Evolutionary conservation across 1,140 invertebrate species (phyloP), one percentile per base, ranked within the genome.

Genomic region (Drosophila micromelanica): DNA sequence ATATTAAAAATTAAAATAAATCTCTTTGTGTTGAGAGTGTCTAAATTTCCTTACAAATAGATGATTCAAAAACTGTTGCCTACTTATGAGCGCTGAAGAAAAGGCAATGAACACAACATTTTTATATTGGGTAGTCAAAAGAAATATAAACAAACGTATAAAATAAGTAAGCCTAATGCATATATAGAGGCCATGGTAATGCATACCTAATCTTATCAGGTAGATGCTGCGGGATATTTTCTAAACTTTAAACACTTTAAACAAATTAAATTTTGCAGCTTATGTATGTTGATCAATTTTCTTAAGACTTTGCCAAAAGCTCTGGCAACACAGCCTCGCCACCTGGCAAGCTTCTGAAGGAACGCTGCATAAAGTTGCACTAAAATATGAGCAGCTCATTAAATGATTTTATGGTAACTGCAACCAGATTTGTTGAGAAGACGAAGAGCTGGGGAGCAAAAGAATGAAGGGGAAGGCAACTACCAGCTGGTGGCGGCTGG

Each of bases 351-450:
- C 7, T 32, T 32, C 32, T 49, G 48, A 30, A 49, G 27, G 17
- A 43, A 13, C 52, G 43, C 52, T 40, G 40, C 40, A 43, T 71
- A 71, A 65, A 64, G 43, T 38, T 59, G 45, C 46, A 43, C 38
- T 48, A 73, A 85, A 79, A 61, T 78, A 51, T 48, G 56, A 64
- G 64, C 49, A 81, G 61, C 76, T 87, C 75, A 89, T 87, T 84
- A 87, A 89, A 87, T 82, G 68, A 89, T 89, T 87, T 87, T 87
- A 87, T 89, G 82, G 70, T 57, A 80, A 85, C 77, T 79, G 72
- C 63, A 38, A 15, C 42, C 38, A 68, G 67, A 56, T 63, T 81
- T 80, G 48, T 32, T 54, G 40, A 32, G 30, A 32, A 23, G 23
- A 32, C 30, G 54, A 30, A 7, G 9, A 11, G 11, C 17, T 5